These are phyloP conservation scores for Drosophila cardini DNA, from an alignment of 1,140 invertebrate species.

Conservation along the genomic window DNA sequence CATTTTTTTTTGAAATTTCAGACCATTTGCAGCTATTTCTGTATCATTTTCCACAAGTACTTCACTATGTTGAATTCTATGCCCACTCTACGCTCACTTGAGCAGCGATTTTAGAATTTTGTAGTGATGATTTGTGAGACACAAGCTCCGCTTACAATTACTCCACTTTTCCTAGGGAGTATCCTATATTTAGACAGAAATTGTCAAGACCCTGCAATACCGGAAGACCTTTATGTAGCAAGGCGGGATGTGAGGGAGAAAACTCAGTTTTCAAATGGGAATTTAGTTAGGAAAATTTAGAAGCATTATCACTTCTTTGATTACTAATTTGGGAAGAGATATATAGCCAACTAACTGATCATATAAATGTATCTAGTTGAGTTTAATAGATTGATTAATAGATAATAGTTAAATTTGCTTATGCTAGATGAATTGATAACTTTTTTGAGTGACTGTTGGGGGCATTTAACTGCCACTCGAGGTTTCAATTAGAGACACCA, in stretches of 20 bases:
- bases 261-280: background rate
- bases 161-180: background rate
- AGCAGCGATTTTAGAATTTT: constrained; percentile 14
- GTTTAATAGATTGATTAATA: too few species aligned
- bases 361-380: too few species aligned
- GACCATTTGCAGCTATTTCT: constrained; percentile 70
- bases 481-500: background rate
- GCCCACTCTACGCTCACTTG: constrained; percentile 6
- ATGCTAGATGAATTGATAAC: background rate
- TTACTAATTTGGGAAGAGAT: too few species aligned
- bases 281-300: background rate
- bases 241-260: background rate
- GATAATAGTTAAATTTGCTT: background rate
- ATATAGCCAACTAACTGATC: too few species aligned
- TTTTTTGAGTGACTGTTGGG: background rate
- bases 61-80: background rate
- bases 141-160: constrained; percentile 43
- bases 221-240: background rate
- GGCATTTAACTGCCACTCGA: background rate
- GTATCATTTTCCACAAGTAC: constrained; percentile 4
- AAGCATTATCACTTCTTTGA: background rate
- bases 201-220: constrained; percentile 16
- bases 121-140: constrained; percentile 48
- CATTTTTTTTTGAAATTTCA: constrained; percentile 45
- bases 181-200: constrained; percentile 45